Evolutionary conservation across 2,888 invertebrate genomes (phyloP).

Genomic region (Cacoxenus indagator): DNA sequence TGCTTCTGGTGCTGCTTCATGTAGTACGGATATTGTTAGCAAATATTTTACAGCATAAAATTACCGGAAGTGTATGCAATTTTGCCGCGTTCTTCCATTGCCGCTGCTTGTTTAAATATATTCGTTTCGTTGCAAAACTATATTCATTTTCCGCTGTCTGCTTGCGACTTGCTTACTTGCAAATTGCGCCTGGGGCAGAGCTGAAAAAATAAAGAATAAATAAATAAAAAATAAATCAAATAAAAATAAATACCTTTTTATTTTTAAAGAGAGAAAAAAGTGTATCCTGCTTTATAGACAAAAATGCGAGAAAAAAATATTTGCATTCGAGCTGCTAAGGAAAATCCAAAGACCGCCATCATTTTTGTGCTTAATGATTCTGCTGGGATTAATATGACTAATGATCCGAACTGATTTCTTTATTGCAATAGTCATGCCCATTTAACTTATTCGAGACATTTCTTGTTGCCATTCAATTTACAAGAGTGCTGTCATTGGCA

Average conservation of each 20-base stretch:
- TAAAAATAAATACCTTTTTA: too few relatives aligned
- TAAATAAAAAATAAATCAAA: not conserved
- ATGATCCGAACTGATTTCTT: slow-evolving; percentile 43
- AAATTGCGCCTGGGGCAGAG: not conserved
- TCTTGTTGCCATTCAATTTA: not conserved
- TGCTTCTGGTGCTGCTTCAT: slow-evolving; percentile 5
- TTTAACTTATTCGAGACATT: not conserved
- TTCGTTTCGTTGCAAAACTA: not conserved
- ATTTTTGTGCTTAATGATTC: slow-evolving; percentile 63
- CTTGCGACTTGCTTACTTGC: slow-evolving; percentile 7
- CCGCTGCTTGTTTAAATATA: not conserved
- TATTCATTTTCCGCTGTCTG: slow-evolving; percentile 1
- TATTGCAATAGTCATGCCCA: not conserved
- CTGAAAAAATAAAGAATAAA: slow-evolving; percentile 11
- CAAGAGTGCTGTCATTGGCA: too few relatives aligned
- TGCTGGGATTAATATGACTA: slow-evolving; percentile 63
- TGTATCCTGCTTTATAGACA: too few relatives aligned
- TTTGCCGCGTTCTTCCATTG: not conserved
- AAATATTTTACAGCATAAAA: slow-evolving; percentile 54
- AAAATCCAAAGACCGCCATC: slow-evolving; percentile 24
- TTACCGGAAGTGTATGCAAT: slow-evolving; percentile 43
- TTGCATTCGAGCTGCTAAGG: not conserved
- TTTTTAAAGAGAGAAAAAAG: too few relatives aligned
- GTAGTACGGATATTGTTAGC: slow-evolving; percentile 54
- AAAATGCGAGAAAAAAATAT: too few relatives aligned